These are phyloP conservation scores for Eueides isabella DNA, from an alignment of 1,140 invertebrate genomes.

Conservation along the genomic window DNA sequence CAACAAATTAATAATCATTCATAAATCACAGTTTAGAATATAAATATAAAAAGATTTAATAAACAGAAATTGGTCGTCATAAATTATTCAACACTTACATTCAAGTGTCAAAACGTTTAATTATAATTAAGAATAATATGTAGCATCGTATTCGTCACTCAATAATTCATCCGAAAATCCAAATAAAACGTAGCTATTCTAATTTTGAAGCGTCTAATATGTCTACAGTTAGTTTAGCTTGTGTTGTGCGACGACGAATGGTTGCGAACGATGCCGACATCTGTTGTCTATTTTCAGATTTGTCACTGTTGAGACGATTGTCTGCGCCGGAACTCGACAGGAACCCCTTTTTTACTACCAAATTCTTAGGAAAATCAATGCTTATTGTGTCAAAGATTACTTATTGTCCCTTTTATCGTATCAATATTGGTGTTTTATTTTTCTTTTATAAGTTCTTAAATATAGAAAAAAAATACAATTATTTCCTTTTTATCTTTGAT, in stretches of 20 bases:
- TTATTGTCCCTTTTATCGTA: no score
- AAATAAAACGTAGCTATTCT: slow-evolving; percentile 73
- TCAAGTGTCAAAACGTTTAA: slow-evolving; percentile 40
- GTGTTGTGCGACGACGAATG: slow-evolving; percentile 75
- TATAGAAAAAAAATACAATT: no score
- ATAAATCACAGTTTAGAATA: neutral
- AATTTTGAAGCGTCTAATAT: slow-evolving; percentile 78
- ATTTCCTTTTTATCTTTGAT: no score
- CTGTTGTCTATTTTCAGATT: slow-evolving; percentile 78
- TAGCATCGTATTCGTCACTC: slow-evolving; percentile 60
- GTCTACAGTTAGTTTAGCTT: slow-evolving; percentile 72
- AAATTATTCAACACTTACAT: slow-evolving; percentile 42
- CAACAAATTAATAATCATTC: neutral
- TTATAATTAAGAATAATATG: slow-evolving; percentile 49
- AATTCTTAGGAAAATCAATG: slow-evolving; percentile 18
- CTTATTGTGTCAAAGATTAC: neutral
- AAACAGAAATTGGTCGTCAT: slow-evolving; percentile 19
- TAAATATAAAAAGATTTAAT: neutral
- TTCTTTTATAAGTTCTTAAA: neutral
- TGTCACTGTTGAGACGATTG: slow-evolving; percentile 65
- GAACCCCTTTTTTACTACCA: slow-evolving; percentile 61
- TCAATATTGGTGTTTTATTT: no score
- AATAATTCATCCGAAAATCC: slow-evolving; percentile 72
- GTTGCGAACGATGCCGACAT: slow-evolving; percentile 74
- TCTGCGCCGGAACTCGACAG: slow-evolving; percentile 67